Conservation (phyloP, 2,888 invertebrate genomes). For the Xanthorhoe designata region DNA sequence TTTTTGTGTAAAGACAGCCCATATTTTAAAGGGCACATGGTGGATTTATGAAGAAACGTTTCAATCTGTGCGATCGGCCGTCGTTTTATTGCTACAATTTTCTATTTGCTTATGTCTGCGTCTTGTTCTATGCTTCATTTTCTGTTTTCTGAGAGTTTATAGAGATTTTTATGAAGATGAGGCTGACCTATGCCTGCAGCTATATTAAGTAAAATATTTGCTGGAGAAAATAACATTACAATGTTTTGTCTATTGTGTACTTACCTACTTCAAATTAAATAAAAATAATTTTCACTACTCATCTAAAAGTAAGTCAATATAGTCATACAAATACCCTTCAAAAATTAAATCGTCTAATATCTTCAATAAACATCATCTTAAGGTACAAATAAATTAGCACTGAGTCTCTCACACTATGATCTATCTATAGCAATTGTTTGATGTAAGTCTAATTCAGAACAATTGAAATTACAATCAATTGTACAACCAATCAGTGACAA, state of each 20-base stretch:
- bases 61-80: conserved; percentile 76
- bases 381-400: neutral
- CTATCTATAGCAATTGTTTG: neutral
- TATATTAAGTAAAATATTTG: neutral
- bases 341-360: no score
- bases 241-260: no score
- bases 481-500: conserved; percentile 12
- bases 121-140: conserved; percentile 47
- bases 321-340: no score
- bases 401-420: neutral
- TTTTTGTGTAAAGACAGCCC: conserved; percentile 38
- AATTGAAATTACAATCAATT: conserved; percentile 18
- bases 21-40: conserved; percentile 73
- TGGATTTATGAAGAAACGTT: conserved; percentile 76
- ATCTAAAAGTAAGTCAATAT: no score
- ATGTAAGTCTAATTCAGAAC: neutral
- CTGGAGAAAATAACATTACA: neutral
- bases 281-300: no score
- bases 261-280: no score
- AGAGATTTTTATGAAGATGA: conserved; percentile 17
- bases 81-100: conserved; percentile 57
- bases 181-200: conserved; percentile 11
- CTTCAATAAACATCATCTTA: neutral
- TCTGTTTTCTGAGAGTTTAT: conserved; percentile 26
- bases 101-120: conserved; percentile 58